Percentiles rank a stretch among this genome's conserved stretches.
phyloP scores from a whole-genome alignment of 2,797 vertebrate species.

The Myripristis jacobus region DNA sequence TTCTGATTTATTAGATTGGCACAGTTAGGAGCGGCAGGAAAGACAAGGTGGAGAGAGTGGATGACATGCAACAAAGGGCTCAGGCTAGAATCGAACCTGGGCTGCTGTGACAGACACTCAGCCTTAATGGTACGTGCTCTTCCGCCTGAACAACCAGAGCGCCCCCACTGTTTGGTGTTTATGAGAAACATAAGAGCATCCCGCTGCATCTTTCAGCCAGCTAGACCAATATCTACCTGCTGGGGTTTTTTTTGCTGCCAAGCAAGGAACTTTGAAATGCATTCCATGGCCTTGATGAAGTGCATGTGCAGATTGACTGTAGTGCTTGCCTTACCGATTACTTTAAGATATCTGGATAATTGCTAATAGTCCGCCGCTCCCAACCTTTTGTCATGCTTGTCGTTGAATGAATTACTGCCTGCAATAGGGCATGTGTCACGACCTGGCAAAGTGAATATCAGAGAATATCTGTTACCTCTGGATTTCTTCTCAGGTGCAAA shows the following conservation, averaged over 20 bases:
- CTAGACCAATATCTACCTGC: neutral
- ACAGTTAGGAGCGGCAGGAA: too few relatives aligned
- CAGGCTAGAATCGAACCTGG: too few relatives aligned
- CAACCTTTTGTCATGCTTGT: conserved; percentile 58
- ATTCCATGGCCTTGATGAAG: conserved; percentile 48
- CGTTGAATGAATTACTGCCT: conserved; percentile 62
- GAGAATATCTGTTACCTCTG: conserved; percentile 54
- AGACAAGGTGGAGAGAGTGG: too few relatives aligned
- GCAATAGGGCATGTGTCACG: conserved; percentile 62
- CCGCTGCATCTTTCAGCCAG: conserved; percentile 1
- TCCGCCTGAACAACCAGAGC: too few relatives aligned
- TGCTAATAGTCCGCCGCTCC: conserved; percentile 66
- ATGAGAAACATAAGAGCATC: neutral
- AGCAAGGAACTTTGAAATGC: conserved; percentile 44
- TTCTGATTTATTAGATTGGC: too few relatives aligned
- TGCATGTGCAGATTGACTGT: conserved; percentile 63
- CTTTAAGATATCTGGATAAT: conserved; percentile 58
- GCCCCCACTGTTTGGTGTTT: too few relatives aligned
- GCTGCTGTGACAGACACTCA: too few relatives aligned
- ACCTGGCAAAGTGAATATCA: conserved; percentile 65
- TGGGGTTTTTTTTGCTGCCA: conserved; percentile 18
- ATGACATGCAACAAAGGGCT: too few relatives aligned
- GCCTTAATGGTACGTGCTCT: too few relatives aligned
- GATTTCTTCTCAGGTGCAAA: conserved; percentile 49
- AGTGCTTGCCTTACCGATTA: conserved; percentile 58